phyloP scores from a whole-genome alignment of 2,888 invertebrate species.

The Eumerus sabulonum region DNA sequence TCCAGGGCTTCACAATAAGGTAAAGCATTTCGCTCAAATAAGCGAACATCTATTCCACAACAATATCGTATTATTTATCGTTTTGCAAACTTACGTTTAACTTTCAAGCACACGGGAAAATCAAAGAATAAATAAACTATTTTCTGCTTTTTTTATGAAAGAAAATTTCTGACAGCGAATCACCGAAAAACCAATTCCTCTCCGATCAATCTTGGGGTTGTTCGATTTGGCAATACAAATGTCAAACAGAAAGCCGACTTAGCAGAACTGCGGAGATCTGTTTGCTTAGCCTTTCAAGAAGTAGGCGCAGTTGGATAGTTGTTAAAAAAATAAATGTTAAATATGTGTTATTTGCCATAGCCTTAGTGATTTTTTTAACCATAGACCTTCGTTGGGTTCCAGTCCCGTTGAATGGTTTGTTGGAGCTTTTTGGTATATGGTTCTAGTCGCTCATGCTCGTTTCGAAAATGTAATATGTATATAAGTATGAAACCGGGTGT shows the following conservation, averaged over 20 bases:
- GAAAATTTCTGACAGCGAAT: conserved; percentile 54
- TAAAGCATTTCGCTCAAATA: not conserved
- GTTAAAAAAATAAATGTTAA: not conserved
- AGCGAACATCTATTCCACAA: too few relatives aligned
- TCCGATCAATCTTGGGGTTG: conserved; percentile 33
- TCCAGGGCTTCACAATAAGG: not conserved
- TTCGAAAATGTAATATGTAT: too few relatives aligned
- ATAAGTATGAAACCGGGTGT: too few relatives aligned
- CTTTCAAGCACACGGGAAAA: not conserved
- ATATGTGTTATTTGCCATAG: too few relatives aligned
- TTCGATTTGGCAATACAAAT: conserved; percentile 3
- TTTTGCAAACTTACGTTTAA: conserved; percentile 34
- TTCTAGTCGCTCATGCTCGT: too few relatives aligned
- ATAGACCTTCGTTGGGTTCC: too few relatives aligned
- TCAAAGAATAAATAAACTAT: not conserved
- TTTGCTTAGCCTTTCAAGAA: too few relatives aligned
- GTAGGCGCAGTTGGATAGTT: not conserved
- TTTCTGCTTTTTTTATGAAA: conserved; percentile 5
- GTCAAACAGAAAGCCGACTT: too few relatives aligned
- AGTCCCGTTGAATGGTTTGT: too few relatives aligned
- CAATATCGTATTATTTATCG: too few relatives aligned
- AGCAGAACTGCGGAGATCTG: not conserved
- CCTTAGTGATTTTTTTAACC: too few relatives aligned
- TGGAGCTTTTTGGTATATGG: too few relatives aligned
- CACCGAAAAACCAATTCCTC: conserved; percentile 39